Conservation (phyloP, 2,113 vertebrate species). For the Tretioscincus oriximinensis region DNA sequence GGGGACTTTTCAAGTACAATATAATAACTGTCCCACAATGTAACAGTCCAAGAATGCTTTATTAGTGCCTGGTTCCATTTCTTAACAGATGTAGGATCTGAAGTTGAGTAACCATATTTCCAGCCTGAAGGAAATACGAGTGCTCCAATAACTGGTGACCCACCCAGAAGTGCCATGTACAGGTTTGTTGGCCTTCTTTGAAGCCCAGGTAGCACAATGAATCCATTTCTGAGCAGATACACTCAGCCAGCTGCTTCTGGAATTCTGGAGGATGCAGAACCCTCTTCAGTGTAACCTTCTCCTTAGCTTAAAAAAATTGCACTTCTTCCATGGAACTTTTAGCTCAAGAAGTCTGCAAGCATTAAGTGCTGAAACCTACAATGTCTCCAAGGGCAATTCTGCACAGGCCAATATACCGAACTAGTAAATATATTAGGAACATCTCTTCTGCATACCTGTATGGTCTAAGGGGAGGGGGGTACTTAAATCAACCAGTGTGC, state of each 20-base stretch:
- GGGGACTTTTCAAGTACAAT: neutral
- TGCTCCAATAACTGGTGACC: neutral
- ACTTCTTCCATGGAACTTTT: conserved; percentile 10
- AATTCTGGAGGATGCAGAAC: no score
- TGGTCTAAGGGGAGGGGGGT: no score
- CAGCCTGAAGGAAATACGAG: conserved; percentile 4
- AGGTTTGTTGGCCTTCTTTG: no score
- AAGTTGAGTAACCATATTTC: neutral
- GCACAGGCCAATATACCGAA: no score
- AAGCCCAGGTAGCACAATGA: no score
- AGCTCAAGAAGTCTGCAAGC: conserved; percentile 25
- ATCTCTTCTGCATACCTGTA: no score
- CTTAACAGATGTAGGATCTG: conserved; percentile 17
- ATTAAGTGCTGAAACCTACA: neutral
- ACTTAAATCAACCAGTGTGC: no score
- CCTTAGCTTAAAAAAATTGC: neutral
- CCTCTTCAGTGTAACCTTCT: neutral
- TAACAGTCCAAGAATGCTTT: neutral
- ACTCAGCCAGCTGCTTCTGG: no score
- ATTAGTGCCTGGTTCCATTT: conserved; percentile 5
- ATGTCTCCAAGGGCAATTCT: no score
- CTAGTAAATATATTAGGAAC: no score
- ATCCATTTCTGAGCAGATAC: no score
- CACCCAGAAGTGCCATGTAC: neutral
- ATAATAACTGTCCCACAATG: conserved; percentile 21